Evolutionary conservation across 1,140 invertebrate genomes (phyloP), one percentile per base, ranked within the genome.

Genomic region (Glossosoma conforme): DNA sequence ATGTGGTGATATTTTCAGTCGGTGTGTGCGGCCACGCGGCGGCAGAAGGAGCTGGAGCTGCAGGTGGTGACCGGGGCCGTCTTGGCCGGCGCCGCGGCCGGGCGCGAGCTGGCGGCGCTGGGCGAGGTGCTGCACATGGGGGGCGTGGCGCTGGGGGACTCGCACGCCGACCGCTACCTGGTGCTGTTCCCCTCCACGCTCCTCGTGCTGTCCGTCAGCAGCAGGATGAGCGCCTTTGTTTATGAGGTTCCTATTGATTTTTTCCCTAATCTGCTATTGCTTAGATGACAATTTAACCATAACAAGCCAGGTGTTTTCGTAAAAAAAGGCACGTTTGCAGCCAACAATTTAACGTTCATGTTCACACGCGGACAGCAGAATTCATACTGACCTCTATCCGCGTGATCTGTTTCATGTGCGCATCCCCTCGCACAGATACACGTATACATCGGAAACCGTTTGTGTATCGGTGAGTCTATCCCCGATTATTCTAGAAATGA

Each of bases 11-110:
- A 30, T 35, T 60, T 63, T 6, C 60, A 94, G 91, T 84, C 87
- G 65, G 79, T 81, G 25, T 97, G 93, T 71, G 81, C 85, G 44
- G 82, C 85, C 19, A 82, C 88, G 17, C 76, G 95, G 38, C 85
- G 93, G n/a, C 91, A 97, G 65, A 96, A 95, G 70, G 95, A 98
- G 75, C 77, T 97, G 61, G 95, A 98, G 60, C 72, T 97, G 32
- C 94, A 98, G 75, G 90, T 99, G 28, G 76, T 98, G 54, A 91
- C 86, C 1, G 91, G 91, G 3, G 87, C 87, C 17, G 89, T 97
- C n/a, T 81, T 89, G 54, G 90, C 89, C 2, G 97, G 93, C 92
- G 91, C 96, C 65, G 92, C 92, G n/a, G 89, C 93, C 61, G 91
- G 75, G 9, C 77, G 77, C 57, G 87, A 84, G 62, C 63, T 87